Evolutionary conservation across 2,797 vertebrate species (phyloP), one percentile per base, ranked within the genome.

Genomic region (Acrossocheilus wenchowensis): DNA sequence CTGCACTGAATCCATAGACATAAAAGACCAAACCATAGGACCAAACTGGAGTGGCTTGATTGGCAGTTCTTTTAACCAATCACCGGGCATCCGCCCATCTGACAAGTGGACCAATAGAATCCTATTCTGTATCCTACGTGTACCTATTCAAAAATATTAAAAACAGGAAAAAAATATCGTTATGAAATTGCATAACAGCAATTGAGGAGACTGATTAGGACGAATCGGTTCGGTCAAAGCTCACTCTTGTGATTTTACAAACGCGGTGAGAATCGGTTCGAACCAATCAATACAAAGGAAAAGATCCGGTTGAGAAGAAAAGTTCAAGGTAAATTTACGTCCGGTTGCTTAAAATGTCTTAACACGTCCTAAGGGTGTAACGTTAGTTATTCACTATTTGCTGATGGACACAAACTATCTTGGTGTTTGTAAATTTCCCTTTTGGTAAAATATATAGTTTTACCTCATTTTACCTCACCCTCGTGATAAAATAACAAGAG

Each of bases 61-160:
- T 39, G 75, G 4, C 39, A 1, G 11, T 0, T 0, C 0, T 6
- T 1, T 26, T 0, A 9, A 48, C 94, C 84, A 94, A 92, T 95
- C 83, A 79, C 10, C 0, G 81, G 60, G 73, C 2, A 19, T 52
- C 19, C 57, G 21, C 9, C 19, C 2, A 17, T 17, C 14, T 15
- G 48, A 50, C 48, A 4, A 50, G 14, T 0, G 14, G 52, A 11
- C 54, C 78, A 79, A 1, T 60, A n/a, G 75, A 41, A 41, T 41
- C 10, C 30, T 52, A 1, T 17, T 45, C 14, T 73, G 3, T 12
- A 11, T 30, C 10, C 1, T 50, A 34, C 50, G 6, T 57, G 1
- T 11, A 5, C 6, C 14, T 50, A 34, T 75, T 52, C 45, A 52
- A 50, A 74, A 1, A 21, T 26, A 17, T 30, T 26, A 26, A 45